Evolutionary conservation across 2,797 vertebrate species (phyloP), one percentile per base, ranked within the genome.

Genomic region (Presbytis comata): DNA sequence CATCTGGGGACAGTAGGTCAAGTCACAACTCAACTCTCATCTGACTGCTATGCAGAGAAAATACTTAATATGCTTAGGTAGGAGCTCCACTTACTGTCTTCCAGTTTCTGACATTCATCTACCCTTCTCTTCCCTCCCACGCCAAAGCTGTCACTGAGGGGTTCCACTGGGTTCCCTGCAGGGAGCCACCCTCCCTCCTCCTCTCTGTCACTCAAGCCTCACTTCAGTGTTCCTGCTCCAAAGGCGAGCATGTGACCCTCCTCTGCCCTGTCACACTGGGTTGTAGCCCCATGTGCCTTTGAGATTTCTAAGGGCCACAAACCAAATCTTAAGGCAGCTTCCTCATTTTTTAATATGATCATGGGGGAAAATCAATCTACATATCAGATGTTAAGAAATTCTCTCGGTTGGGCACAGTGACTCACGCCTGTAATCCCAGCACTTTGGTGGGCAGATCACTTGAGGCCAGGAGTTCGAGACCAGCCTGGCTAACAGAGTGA

Each of bases 161-260:
- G 78, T 83, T 96, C 95, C 67, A 33, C 16, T 67, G 41, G 88
- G 94, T 72, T 97, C 79, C 89, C 67, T 59, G 53, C 33, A 74
- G 67, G 84, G 86, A 88, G 75, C 70, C 61, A 39, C 14, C 41
- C 44, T 80, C 21, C 36, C 16, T 79, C 81, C 16, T 91, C 89
- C 53, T 96, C 82, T 50, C 91, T 97, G 89, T 92, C 94, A 91
- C 39, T 96, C 91, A 95, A 91, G 75, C 55, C 70, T 84, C 33
- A 55, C 67, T 70, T 91, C 48, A 89, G 6, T 3, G 8, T n/a
- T 59, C 8, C 75, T 91, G 50, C 79, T 94, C 8, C 11, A 21
- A 57, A 53, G 88, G 44, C 44, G 46, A 14, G 64, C 2, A 4
- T 75, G 41, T 41, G 76, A 79, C 30, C 67, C n/a, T 64, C 28